These are phyloP conservation scores for Phyllotreta striolata DNA, from an alignment of 2,888 invertebrate genomes.

Conservation along the genomic window DNA sequence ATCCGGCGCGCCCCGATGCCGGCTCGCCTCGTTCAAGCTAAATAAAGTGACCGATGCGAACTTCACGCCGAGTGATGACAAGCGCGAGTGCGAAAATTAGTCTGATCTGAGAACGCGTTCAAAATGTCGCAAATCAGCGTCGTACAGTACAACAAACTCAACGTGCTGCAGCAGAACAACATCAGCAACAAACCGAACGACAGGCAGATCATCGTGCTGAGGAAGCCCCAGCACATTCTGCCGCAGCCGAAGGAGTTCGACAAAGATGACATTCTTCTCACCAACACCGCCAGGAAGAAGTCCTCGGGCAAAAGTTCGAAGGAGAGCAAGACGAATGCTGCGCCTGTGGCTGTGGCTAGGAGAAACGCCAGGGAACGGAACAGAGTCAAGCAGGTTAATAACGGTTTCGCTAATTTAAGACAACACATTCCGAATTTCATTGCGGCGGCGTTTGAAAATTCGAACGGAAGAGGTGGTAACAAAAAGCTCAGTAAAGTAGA, in stretches of 20 bases:
- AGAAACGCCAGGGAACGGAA: conserved; percentile 93
- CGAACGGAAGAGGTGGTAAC: conserved; percentile 71
- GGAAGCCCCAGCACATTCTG: conserved; percentile 64
- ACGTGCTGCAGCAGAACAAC: conserved; percentile 72
- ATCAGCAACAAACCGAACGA: conserved; percentile 65
- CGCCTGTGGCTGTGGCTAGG: conserved; percentile 83
- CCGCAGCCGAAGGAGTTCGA: conserved; percentile 53
- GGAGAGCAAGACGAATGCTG: conserved; percentile 62
- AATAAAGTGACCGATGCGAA: conserved; percentile 32
- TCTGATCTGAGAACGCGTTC: conserved; percentile 24
- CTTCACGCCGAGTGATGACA: conserved; percentile 40
- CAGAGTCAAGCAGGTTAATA: conserved; percentile 91
- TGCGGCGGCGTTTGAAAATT: conserved; percentile 72
- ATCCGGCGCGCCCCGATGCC: conserved; percentile 51
- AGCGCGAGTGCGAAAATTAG: conserved; percentile 26
- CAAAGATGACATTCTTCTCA: conserved; percentile 53
- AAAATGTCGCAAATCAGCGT: conserved; percentile 63
- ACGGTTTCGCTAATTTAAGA: conserved; percentile 87
- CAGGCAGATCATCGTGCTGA: conserved; percentile 66
- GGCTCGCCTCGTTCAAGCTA: conserved; percentile 22
- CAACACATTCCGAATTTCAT: conserved; percentile 88
- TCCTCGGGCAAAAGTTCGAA: conserved; percentile 37
- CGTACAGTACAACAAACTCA: conserved; percentile 68
- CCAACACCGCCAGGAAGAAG: conserved; percentile 56
- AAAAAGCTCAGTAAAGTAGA: conserved; percentile 90